Percentiles rank a stretch among this genome's conserved stretches.
Evolutionary conservation across 2,113 vertebrate species (phyloP).

Genomic region (Tricholaema leucomelas): DNA sequence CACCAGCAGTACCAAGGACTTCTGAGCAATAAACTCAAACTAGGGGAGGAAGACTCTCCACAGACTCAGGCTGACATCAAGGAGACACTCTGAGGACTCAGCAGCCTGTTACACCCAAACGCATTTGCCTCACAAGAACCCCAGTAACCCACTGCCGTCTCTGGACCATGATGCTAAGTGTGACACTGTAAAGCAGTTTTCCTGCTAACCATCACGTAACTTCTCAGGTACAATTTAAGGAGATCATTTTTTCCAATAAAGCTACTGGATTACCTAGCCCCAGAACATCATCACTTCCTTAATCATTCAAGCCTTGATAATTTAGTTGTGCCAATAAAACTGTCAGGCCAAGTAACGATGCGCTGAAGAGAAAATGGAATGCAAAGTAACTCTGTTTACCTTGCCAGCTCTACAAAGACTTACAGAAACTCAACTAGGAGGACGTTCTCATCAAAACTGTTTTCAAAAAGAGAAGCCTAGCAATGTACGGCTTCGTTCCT

Average conservation of each 20-base stretch:
- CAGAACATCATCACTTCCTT: background rate
- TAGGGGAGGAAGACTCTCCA: background rate
- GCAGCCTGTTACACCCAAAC: background rate
- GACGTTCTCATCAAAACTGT: background rate
- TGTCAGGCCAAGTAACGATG: background rate
- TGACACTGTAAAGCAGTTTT: background rate
- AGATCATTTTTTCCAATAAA: background rate
- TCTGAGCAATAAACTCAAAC: background rate
- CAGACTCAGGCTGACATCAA: background rate
- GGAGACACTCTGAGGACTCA: background rate
- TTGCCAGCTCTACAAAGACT: background rate
- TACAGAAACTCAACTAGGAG: background rate
- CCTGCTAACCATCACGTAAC: background rate
- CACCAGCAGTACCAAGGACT: background rate
- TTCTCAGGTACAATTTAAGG: background rate
- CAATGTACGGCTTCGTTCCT: background rate
- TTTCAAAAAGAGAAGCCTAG: background rate
- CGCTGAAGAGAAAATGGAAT: accelerated
- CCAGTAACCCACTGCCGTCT: background rate
- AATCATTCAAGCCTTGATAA: background rate
- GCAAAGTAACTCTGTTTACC: background rate
- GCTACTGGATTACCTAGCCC: background rate
- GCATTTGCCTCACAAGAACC: background rate
- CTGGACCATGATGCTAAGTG: background rate
- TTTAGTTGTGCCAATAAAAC: background rate